Conservation (phyloP, 1,140 invertebrate species). For the Cherax destructor region DNA sequence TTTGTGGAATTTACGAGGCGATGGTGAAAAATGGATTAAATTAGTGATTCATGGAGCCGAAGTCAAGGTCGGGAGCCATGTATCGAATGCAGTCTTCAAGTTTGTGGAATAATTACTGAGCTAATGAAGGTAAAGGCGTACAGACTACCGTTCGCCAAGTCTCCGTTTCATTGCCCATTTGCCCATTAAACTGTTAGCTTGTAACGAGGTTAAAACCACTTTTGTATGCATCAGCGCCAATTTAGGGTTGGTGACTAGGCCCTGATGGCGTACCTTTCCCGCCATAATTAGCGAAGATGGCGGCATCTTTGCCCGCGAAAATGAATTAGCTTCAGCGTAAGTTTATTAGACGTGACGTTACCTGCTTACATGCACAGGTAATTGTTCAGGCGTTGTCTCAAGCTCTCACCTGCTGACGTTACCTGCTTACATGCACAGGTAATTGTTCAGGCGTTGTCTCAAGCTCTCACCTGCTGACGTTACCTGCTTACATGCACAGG, state of each 20-base stretch:
- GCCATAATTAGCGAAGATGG: conserved; percentile 39
- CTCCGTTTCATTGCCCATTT: conserved; percentile 50
- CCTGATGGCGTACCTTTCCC: conserved; percentile 29
- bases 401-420: not conserved
- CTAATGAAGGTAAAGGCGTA: conserved; percentile 37
- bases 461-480: not conserved
- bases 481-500: not conserved
- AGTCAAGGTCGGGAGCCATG: not conserved
- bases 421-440: not conserved
- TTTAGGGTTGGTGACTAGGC: conserved; percentile 14
- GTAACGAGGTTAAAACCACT: conserved; percentile 40
- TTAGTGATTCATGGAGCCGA: not conserved
- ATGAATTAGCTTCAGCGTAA: conserved; percentile 27
- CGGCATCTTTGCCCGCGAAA: conserved; percentile 36
- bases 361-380: not conserved
- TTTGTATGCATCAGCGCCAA: conserved; percentile 47
- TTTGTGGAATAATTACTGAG: conserved; percentile 31
- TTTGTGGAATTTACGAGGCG: too few relatives aligned
- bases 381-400: not conserved
- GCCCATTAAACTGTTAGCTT: conserved; percentile 47
- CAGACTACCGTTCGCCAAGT: conserved; percentile 34
- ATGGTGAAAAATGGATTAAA: too few relatives aligned
- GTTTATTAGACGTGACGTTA: conserved; percentile 11
- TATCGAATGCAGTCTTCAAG: conserved; percentile 27
- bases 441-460: conserved; percentile 1